Evolutionary conservation across 2,797 vertebrate genomes (phyloP).

Genomic region (Accipiter superciliosus): DNA sequence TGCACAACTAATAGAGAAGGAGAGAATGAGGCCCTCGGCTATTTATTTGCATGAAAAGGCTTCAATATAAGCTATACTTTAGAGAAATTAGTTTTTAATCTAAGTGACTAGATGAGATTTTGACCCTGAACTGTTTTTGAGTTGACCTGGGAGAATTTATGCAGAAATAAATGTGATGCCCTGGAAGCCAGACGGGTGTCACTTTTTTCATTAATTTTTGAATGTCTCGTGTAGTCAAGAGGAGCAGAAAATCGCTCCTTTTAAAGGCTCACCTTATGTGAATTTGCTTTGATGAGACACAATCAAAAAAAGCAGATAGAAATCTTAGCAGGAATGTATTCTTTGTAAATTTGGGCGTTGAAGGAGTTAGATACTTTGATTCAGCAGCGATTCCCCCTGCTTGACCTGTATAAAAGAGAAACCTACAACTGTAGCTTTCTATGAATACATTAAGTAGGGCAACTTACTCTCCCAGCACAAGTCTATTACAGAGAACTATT

Average conservation of each 20-base stretch:
- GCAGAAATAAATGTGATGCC: slow-evolving; percentile 79
- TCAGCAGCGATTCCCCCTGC: slow-evolving; percentile 82
- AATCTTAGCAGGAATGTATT: slow-evolving; percentile 74
- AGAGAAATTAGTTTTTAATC: slow-evolving; percentile 98
- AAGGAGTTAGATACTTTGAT: slow-evolving; percentile 78
- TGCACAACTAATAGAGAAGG: slow-evolving; percentile 76
- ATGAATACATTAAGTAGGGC: slow-evolving; percentile 78
- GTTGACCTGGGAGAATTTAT: slow-evolving; percentile 88
- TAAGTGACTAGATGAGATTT: slow-evolving; percentile 90
- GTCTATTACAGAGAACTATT: slow-evolving; percentile 25
- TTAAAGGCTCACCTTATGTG: slow-evolving; percentile 73
- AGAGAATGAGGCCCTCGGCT: slow-evolving; percentile 78
- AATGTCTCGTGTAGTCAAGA: slow-evolving; percentile 77
- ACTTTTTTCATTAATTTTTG: slow-evolving; percentile 87
- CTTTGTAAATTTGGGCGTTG: slow-evolving; percentile 73
- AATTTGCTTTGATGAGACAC: slow-evolving; percentile 84
- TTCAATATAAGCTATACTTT: slow-evolving; percentile 81
- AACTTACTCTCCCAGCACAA: slow-evolving; percentile 63
- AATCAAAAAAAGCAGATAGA: slow-evolving; percentile 84
- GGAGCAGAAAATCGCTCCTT: slow-evolving; percentile 80
- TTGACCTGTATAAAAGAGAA: slow-evolving; percentile 84
- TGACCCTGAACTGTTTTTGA: slow-evolving; percentile 84
- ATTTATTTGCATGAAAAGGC: slow-evolving; percentile 91
- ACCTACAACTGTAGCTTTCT: slow-evolving; percentile 78
- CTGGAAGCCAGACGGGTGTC: slow-evolving; percentile 78